phyloP scores from a whole-genome alignment of 2,113 vertebrate species.

The Zosterops hypoxanthus region DNA sequence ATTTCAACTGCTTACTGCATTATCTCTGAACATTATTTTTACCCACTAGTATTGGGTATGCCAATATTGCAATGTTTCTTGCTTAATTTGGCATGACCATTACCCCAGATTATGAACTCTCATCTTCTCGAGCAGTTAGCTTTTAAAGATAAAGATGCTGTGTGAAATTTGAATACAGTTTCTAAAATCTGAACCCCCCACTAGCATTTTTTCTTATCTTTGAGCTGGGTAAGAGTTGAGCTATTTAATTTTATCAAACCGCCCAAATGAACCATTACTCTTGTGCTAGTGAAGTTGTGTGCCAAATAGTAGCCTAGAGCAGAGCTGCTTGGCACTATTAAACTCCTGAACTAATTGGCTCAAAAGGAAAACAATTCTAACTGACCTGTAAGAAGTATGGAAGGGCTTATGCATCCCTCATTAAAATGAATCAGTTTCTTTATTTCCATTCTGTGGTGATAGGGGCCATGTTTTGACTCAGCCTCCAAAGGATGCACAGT shows the following conservation, averaged over 20 bases:
- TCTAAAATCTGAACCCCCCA: neutral
- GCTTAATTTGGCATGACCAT: neutral
- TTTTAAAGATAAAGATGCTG: neutral
- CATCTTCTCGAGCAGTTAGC: neutral
- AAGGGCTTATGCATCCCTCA: neutral
- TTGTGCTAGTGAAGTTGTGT: neutral
- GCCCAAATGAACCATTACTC: neutral
- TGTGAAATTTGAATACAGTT: neutral
- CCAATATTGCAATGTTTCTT: neutral
- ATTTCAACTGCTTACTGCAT: neutral
- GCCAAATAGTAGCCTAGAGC: neutral
- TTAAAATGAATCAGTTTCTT: neutral
- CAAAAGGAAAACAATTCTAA: constrained; percentile 6
- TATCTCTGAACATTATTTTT: neutral
- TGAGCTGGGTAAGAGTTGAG: neutral
- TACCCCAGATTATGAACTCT: neutral
- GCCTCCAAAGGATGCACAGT: rapidly evolving
- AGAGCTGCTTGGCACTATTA: neutral
- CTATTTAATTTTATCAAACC: neutral
- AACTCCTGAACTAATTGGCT: neutral
- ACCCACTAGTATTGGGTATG: neutral
- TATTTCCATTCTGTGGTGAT: neutral
- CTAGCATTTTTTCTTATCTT: neutral
- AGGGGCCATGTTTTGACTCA: neutral
- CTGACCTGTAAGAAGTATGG: neutral